Evolutionary conservation across 2,797 vertebrate genomes (phyloP), one percentile per base, ranked within the genome.

Genomic region (Lutjanus argentimaculatus): DNA sequence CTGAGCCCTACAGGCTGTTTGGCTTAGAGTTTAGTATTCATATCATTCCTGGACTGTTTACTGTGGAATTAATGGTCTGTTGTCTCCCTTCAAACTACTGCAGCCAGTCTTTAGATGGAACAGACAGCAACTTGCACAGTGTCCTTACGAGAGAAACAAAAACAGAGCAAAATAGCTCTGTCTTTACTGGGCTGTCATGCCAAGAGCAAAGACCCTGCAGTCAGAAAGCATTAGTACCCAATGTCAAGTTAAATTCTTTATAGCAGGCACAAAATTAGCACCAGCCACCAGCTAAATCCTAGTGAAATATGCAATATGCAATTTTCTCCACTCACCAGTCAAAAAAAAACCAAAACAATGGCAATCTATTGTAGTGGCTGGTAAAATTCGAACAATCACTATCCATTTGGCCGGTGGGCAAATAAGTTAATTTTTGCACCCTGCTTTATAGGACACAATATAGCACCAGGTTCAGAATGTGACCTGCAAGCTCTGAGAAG

Each of bases 41-140:
- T 65, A 74, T 86, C 57, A 46, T 75, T 59, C 65, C 72, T 75
- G 45, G 55, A 72, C 57, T 79, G 77, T 87, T 89, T 73, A 79
- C 77, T 79, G 57, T 80, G 57, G 48, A 81, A 62, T 79, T 84
- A 87, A 87, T 83, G 66, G 64, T 52, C 74, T 79, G 75, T 88
- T 89, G 69, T 86, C 69, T 75, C 71, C 71, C 58, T 72, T 80
- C 75, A 72, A 59, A 81, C 55, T 5, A 51, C 62, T 61, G 72
- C 66, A 56, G 72, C 11, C 70, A 61, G 36, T 61, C 40, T 36
- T 67, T 51, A 25, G 51, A 77, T 55, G 21, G 9, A 80, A 68
- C 15, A 14, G 49, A 58, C 72, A 67, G 63, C 14, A 57, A 56
- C 59, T 46, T 61, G 10, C 12, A 43, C 42, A 43, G 21, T 8